Conservation (phyloP, 2,797 vertebrate genomes). For the Pagetopsis macropterus region DNA sequence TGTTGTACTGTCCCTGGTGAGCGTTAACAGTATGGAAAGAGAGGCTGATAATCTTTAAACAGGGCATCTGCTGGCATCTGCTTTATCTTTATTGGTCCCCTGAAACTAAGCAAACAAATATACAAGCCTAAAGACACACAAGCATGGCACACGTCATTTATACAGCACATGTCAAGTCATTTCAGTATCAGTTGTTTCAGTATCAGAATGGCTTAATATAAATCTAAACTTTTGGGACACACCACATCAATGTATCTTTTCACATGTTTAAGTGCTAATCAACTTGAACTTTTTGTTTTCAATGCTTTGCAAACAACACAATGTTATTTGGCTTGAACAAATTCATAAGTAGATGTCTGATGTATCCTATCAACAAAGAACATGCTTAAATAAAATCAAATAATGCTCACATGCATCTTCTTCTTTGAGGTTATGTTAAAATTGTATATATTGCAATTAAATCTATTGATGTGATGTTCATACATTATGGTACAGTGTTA, state of each 20-base stretch:
- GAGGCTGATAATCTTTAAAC: conserved; percentile 95
- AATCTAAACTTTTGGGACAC: no score
- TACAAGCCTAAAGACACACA: conserved; percentile 58
- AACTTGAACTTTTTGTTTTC: no score
- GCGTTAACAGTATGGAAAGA: conserved; percentile 93
- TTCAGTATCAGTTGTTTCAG: neutral
- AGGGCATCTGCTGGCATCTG: conserved; percentile 98
- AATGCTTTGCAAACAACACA: no score
- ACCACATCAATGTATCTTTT: no score
- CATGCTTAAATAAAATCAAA: neutral
- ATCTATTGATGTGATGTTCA: no score
- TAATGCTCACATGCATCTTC: neutral
- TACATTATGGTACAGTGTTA: no score
- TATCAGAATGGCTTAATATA: neutral
- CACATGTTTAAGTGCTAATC: no score
- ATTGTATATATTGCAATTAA: neutral
- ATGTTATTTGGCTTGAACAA: no score
- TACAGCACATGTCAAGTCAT: conserved; percentile 8
- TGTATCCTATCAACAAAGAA: neutral
- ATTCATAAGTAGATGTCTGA: neutral
- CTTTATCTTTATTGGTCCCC: conserved; percentile 96
- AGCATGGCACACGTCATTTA: conserved; percentile 65
- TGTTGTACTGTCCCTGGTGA: conserved; percentile 85
- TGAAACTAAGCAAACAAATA: conserved; percentile 74
- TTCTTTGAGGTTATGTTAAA: neutral